phyloP scores from a whole-genome alignment of 2,113 vertebrate genomes.

The Argyrosomus japonicus region DNA sequence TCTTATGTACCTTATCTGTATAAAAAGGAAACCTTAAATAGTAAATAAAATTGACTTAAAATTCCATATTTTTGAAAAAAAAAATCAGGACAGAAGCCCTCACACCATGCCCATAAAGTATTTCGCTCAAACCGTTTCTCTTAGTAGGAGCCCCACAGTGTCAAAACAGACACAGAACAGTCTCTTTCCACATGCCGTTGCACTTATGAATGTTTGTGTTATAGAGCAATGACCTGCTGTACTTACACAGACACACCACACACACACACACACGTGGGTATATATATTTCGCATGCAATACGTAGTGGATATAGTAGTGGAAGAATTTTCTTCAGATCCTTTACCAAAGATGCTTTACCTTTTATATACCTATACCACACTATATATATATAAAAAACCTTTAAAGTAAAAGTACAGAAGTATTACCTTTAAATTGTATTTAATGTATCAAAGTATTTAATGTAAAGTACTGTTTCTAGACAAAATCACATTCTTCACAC shows the following conservation, averaged over 20 bases:
- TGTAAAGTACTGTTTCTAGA: no score
- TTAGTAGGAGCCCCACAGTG: not conserved
- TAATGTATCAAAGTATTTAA: no score
- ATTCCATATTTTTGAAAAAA: not conserved
- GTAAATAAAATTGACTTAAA: not conserved
- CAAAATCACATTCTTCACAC: not conserved
- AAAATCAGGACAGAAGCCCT: not conserved
- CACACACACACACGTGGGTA: not conserved
- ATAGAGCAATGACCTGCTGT: not conserved
- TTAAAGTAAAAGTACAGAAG: not conserved
- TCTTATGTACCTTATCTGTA: not conserved
- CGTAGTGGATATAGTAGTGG: no score
- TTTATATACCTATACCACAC: not conserved
- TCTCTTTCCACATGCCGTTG: not conserved
- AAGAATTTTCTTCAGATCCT: no score
- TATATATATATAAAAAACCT: not conserved
- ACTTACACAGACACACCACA: not conserved
- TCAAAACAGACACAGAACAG: not conserved
- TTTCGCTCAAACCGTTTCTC: not conserved
- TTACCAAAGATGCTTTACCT: no score
- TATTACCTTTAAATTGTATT: not conserved
- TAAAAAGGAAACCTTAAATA: no score
- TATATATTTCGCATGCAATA: not conserved
- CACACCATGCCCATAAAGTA: not conserved
- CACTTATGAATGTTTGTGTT: not conserved